Percentiles rank a stretch among this genome's conserved stretches.
Evolutionary conservation across 2,113 vertebrate genomes (phyloP).

Genomic region (Riparia riparia): DNA sequence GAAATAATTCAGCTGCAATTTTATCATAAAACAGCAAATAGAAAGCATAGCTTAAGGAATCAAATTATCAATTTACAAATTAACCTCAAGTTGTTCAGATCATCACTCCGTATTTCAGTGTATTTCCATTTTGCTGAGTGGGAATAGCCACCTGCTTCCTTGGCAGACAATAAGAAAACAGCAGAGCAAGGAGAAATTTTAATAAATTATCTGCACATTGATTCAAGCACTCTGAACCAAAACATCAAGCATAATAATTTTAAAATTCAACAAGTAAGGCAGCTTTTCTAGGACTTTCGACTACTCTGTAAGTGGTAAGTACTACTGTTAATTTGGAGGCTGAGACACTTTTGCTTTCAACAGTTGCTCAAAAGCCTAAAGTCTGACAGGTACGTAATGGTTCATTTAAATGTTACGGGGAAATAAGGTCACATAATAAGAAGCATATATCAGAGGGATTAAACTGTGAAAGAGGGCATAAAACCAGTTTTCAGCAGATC

Average conservation of each 20-base stretch:
- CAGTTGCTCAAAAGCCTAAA: neutral
- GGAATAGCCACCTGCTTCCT: neutral
- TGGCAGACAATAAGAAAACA: neutral
- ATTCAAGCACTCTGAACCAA: neutral
- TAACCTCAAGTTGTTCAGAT: neutral
- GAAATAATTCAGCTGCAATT: neutral
- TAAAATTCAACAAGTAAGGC: neutral
- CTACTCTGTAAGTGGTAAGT: slow-evolving; percentile 5
- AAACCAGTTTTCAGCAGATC: neutral
- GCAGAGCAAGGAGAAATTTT: neutral
- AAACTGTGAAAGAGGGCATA: neutral
- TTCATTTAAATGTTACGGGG: neutral
- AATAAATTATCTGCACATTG: neutral
- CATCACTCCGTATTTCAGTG: neutral
- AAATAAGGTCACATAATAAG: neutral
- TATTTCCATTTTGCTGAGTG: neutral
- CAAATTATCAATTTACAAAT: neutral
- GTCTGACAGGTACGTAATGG: neutral
- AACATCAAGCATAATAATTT: neutral
- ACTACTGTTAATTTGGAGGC: neutral
- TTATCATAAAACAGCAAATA: neutral
- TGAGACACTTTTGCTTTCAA: neutral
- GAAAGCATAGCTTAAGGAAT: neutral
- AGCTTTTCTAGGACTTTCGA: neutral
- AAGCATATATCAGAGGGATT: neutral